A percentile compares a stretch with the other conserved stretches of the same genome.
These are phyloP conservation scores for Cyprinus carpio DNA, from an alignment of 2,113 vertebrate species.

Conservation along the genomic window DNA sequence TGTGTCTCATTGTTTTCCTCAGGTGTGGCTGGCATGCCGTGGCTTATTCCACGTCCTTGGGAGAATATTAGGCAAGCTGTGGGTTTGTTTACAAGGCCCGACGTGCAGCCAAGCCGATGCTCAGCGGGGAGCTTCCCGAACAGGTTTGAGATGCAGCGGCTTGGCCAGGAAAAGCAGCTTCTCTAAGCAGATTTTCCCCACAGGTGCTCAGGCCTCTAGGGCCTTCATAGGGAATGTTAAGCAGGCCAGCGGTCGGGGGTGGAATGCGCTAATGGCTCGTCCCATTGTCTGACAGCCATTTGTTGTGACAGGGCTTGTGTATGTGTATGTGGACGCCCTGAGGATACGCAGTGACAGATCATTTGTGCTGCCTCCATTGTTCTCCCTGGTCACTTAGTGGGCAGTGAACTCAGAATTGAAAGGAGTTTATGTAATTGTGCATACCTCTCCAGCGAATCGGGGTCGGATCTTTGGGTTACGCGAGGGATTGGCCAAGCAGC, in stretches of 20 bases:
- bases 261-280: slow-evolving; percentile 36
- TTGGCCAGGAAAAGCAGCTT: background rate
- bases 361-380: slow-evolving; percentile 45
- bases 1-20: slow-evolving; percentile 30
- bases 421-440: slow-evolving; percentile 44
- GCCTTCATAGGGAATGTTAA: slow-evolving; percentile 33
- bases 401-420: slow-evolving; percentile 37
- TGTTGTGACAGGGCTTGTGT: slow-evolving; percentile 34
- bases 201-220: slow-evolving; percentile 27
- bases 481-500: slow-evolving; percentile 22
- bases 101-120: slow-evolving; percentile 9
- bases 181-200: slow-evolving; percentile 39
- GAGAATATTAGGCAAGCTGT: background rate
- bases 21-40: background rate
- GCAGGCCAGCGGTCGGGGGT: slow-evolving; percentile 27
- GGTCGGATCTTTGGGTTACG: slow-evolving; percentile 12
- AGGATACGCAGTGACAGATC: slow-evolving; percentile 27
- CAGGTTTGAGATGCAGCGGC: background rate
- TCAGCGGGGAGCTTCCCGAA: background rate
- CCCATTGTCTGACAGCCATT: slow-evolving; percentile 39
- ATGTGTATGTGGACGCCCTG: slow-evolving; percentile 9
- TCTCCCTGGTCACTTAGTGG: slow-evolving; percentile 29
- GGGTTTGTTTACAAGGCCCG: background rate
- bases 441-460: slow-evolving; percentile 29
- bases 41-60: background rate